phyloP scores from a whole-genome alignment of 2,113 vertebrate genomes.

The Planiliza haematocheilus region DNA sequence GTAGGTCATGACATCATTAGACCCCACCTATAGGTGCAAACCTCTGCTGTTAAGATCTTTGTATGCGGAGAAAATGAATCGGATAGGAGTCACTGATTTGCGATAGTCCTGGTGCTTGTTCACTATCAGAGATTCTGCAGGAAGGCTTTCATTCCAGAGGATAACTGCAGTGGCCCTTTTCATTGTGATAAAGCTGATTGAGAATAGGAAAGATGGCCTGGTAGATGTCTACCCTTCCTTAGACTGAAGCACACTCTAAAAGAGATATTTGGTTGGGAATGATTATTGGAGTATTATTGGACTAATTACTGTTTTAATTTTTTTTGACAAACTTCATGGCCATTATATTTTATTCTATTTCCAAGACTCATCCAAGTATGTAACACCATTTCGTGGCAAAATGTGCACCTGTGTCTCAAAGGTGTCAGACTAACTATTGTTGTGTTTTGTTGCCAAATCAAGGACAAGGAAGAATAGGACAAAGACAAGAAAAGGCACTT shows the following conservation, averaged over 20 bases:
- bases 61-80: constrained; percentile 4
- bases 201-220: constrained; percentile 6
- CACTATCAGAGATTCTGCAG: constrained; percentile 21
- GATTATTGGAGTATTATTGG: constrained; percentile 21
- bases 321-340: not conserved
- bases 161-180: constrained; percentile 8
- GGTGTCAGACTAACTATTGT: too few species aligned
- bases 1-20: constrained; percentile 36
- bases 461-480: not conserved
- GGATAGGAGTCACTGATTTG: not conserved
- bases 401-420: too few species aligned
- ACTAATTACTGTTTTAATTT: constrained; percentile 4
- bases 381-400: too few species aligned
- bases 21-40: constrained; percentile 13
- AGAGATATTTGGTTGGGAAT: constrained; percentile 15
- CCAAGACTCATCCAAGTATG: too few species aligned
- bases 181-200: constrained; percentile 19
- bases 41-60: constrained; percentile 3
- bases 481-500: too few species aligned
- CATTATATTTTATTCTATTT: too few species aligned
- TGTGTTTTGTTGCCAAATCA: not conserved
- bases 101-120: not conserved
- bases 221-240: not conserved
- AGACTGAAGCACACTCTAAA: constrained; percentile 14
- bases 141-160: not conserved